phyloP scores from a whole-genome alignment of 2,797 vertebrate genomes.

The Schizopygopsis malacanthus region DNA sequence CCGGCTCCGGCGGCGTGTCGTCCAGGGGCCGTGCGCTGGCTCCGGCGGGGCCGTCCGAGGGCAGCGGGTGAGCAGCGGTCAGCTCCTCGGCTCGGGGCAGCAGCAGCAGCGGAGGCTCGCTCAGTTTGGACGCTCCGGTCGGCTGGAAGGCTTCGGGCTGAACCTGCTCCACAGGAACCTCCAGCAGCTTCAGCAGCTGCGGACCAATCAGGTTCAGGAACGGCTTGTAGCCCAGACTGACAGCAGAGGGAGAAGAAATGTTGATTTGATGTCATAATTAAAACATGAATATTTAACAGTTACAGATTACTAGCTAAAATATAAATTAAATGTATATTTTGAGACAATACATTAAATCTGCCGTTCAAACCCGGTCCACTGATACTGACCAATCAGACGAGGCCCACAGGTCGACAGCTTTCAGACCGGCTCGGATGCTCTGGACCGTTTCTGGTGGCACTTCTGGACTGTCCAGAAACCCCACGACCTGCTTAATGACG shows the following conservation, averaged over 20 bases:
- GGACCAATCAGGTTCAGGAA: constrained; percentile 94
- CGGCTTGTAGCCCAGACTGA: constrained; percentile 95
- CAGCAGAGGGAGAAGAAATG: neutral
- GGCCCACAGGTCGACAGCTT: constrained; percentile 90
- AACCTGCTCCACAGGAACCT: constrained; percentile 83
- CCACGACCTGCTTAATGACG: constrained; percentile 90
- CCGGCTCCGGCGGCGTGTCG: constrained; percentile 77
- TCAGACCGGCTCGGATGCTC: constrained; percentile 85
- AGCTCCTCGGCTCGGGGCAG: constrained; percentile 82
- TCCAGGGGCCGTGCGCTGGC: neutral
- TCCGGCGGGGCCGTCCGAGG: constrained; percentile 14
- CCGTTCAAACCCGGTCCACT: too few relatives aligned
- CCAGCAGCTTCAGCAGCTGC: constrained; percentile 90
- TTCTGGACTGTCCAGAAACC: constrained; percentile 87
- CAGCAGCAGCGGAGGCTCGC: constrained; percentile 71
- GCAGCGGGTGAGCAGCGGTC: constrained; percentile 62
- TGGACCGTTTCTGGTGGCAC: constrained; percentile 87
- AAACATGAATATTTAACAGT: too few relatives aligned
- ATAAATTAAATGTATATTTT: neutral
- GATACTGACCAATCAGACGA: constrained; percentile 88
- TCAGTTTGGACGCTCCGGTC: constrained; percentile 77
- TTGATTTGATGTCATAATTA: neutral
- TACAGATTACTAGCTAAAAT: too few relatives aligned
- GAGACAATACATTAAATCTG: neutral
- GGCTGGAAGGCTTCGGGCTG: constrained; percentile 92